These are phyloP conservation scores for Sinocyclocheilus rhinocerous DNA, from an alignment of 2,113 vertebrate genomes.

Conservation along the genomic window DNA sequence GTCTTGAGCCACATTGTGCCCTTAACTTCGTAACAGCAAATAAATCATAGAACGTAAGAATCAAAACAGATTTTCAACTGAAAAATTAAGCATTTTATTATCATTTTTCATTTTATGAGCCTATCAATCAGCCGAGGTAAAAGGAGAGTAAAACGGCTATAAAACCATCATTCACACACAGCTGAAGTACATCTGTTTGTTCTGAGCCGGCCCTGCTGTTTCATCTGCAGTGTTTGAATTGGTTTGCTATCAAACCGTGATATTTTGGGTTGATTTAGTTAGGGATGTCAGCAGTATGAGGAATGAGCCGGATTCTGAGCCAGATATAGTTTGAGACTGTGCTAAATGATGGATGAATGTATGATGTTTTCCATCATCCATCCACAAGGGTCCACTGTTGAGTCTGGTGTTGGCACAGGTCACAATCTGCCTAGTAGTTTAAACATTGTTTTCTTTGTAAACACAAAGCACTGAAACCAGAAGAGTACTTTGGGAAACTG, in stretches of 20 bases:
- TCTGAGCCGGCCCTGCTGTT: background rate
- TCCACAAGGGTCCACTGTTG: constrained; percentile 42
- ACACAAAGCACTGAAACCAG: background rate
- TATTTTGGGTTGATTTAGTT: background rate
- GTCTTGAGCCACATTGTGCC: background rate
- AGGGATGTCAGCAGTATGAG: background rate
- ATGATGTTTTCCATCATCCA: background rate
- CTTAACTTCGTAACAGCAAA: background rate
- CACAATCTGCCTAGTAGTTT: background rate
- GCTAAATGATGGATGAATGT: background rate
- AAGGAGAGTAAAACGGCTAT: background rate
- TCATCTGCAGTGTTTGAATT: background rate
- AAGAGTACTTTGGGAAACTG: background rate
- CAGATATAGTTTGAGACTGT: background rate
- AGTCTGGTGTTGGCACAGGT: background rate
- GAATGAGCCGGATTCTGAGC: background rate
- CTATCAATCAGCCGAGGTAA: constrained; percentile 65
- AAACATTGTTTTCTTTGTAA: background rate
- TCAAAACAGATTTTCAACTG: background rate
- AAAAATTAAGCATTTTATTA: constrained; percentile 14
- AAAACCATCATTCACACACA: background rate
- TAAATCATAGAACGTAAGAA: background rate
- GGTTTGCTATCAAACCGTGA: background rate
- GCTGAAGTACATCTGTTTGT: constrained; percentile 7
- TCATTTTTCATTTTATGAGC: constrained; percentile 28